Conservation (phyloP, 1,140 invertebrate genomes). For the Aphis craccivora region DNA sequence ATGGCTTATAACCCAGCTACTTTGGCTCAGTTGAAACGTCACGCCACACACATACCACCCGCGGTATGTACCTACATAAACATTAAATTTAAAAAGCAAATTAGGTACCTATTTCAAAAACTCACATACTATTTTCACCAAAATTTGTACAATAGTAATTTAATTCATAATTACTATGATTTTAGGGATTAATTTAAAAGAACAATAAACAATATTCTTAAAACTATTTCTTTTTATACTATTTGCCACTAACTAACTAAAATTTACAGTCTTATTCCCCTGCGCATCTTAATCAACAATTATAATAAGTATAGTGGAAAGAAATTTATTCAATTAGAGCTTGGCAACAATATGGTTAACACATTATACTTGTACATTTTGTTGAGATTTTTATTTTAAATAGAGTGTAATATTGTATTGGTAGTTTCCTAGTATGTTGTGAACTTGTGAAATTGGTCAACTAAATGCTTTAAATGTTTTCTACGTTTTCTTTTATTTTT, state of each 20-base stretch:
- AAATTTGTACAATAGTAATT: neutral
- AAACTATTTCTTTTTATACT: too few relatives aligned
- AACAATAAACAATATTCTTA: neutral
- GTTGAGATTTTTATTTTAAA: too few relatives aligned
- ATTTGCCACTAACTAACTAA: too few relatives aligned
- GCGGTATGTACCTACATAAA: slow-evolving; percentile 13
- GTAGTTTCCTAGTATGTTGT: too few relatives aligned
- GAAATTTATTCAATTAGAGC: too few relatives aligned
- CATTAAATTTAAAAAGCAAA: neutral
- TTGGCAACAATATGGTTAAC: too few relatives aligned
- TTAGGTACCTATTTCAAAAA: neutral
- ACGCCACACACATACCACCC: slow-evolving; percentile 74
- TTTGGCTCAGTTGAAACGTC: slow-evolving; percentile 85
- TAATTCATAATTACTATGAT: neutral
- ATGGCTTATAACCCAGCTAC: slow-evolving; percentile 90
- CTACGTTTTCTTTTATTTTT: neutral
- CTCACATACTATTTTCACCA: too few relatives aligned
- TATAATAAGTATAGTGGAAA: too few relatives aligned
- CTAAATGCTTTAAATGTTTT: neutral
- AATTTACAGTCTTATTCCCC: too few relatives aligned
- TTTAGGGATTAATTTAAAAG: neutral
- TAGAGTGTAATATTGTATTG: too few relatives aligned
- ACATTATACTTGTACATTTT: too few relatives aligned
- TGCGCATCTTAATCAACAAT: too few relatives aligned
- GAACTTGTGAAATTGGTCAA: neutral